Evolutionary conservation across 2,797 vertebrate genomes (phyloP).

Genomic region (Rhinogobio ventralis): DNA sequence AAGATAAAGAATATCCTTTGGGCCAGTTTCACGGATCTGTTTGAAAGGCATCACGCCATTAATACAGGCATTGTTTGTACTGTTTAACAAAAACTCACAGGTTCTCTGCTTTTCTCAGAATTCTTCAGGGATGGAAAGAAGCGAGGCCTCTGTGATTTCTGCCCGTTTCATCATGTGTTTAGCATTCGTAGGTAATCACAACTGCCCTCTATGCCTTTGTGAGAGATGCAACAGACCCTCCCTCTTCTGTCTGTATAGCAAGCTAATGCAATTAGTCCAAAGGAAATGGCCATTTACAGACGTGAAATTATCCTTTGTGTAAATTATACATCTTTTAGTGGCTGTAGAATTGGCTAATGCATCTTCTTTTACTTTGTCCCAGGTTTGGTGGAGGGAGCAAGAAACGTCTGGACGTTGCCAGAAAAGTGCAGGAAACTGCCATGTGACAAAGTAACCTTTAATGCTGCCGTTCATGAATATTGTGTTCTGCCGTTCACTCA

Average conservation of each 20-base stretch:
- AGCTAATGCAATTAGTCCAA: conserved; percentile 51
- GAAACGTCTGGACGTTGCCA: accelerated
- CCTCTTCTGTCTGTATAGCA: conserved; percentile 39
- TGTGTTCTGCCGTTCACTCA: conserved; percentile 71
- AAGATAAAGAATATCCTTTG: conserved; percentile 30
- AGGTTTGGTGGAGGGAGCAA: conserved; percentile 53
- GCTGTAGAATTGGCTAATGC: conserved; percentile 21
- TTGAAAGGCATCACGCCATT: neutral
- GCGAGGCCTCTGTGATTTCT: conserved; percentile 32
- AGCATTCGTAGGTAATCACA: conserved; percentile 61
- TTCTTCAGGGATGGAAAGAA: conserved; percentile 41
- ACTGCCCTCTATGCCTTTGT: conserved; percentile 58
- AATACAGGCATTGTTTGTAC: neutral
- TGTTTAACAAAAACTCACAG: neutral
- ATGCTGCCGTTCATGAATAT: conserved; percentile 42
- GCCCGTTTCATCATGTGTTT: conserved; percentile 50
- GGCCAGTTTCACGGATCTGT: conserved; percentile 1
- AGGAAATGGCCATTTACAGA: conserved; percentile 57
- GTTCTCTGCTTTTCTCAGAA: conserved; percentile 31
- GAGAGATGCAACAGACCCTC: conserved; percentile 4
- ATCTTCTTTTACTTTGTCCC: conserved; percentile 19
- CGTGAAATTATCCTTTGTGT: conserved; percentile 47
- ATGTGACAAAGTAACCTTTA: conserved; percentile 68
- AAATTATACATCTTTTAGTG: conserved; percentile 48
- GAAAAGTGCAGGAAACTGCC: neutral